A percentile compares a stretch with the other conserved stretches of the same genome.
Conservation (phyloP, 2,797 vertebrate genomes). For the Bufotes viridis region DNA sequence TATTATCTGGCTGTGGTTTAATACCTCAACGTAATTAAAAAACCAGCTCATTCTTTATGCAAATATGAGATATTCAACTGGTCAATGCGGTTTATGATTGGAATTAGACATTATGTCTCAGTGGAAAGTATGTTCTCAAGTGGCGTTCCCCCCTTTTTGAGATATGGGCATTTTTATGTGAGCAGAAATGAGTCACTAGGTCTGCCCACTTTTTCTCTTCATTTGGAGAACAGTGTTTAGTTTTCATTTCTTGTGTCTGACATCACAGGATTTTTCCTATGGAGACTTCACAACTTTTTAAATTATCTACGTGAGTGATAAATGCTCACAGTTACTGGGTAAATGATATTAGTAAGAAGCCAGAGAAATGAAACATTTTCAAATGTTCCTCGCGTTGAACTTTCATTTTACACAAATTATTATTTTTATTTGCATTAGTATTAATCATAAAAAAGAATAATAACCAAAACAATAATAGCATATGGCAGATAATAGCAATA, state of each 20-base stretch:
- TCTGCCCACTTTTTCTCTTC: constrained; percentile 52
- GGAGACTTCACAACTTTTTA: background rate
- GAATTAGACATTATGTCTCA: background rate
- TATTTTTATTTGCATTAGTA: background rate
- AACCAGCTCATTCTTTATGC: constrained; percentile 28
- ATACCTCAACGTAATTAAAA: background rate
- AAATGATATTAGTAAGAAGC: background rate
- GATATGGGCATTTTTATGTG: constrained; percentile 32
- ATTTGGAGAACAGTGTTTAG: constrained; percentile 35
- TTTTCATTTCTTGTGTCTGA: constrained; percentile 60
- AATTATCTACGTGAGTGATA: background rate
- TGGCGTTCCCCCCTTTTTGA: background rate
- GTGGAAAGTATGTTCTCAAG: constrained; percentile 3
- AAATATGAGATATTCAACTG: constrained; percentile 30
- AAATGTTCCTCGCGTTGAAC: background rate
- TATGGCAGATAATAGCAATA: background rate
- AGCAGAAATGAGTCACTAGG: constrained; percentile 52
- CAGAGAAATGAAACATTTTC: background rate
- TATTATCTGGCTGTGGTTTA: constrained; percentile 20
- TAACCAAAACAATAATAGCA: background rate
- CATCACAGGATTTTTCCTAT: constrained; percentile 48
- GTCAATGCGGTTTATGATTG: constrained; percentile 39
- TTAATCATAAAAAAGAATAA: background rate
- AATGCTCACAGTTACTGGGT: background rate
- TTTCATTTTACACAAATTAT: background rate